phyloP scores from a whole-genome alignment of 2,888 invertebrate species.

The Aphidoletes aphidimyza region DNA sequence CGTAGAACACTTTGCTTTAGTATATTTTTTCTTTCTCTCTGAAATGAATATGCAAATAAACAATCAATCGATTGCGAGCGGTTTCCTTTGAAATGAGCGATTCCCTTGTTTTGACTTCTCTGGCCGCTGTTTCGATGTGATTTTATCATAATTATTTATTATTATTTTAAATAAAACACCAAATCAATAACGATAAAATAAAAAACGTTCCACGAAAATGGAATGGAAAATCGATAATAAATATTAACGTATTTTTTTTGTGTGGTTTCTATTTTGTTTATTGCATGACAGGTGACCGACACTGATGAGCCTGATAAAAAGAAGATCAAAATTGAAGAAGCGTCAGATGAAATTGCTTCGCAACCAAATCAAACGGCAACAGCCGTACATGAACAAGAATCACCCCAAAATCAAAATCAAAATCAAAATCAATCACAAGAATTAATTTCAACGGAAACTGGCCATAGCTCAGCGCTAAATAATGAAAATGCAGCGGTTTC shows the following conservation, averaged over 20 bases:
- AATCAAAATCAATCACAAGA: conserved; percentile 52
- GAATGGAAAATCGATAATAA: conserved; percentile 37
- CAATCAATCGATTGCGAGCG: conserved; percentile 50
- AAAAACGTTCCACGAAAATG: neutral
- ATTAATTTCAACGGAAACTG: conserved; percentile 28
- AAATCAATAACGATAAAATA: conserved; percentile 47
- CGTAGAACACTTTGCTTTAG: conserved; percentile 32
- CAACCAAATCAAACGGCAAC: conserved; percentile 60
- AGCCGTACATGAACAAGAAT: conserved; percentile 56
- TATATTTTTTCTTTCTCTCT: too few species aligned
- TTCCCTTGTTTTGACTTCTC: neutral
- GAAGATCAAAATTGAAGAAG: conserved; percentile 41
- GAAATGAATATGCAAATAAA: conserved; percentile 46
- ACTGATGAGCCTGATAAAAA: conserved; percentile 47
- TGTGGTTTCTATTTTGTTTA: neutral
- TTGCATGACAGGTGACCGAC: conserved; percentile 51
- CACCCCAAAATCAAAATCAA: conserved; percentile 45
- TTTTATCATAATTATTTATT: conserved; percentile 54
- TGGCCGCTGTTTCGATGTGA: neutral
- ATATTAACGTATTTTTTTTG: neutral
- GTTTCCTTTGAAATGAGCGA: neutral
- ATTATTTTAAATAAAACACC: conserved; percentile 54
- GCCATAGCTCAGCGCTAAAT: neutral
- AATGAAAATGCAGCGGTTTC: conserved; percentile 56
- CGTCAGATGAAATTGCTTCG: conserved; percentile 56